Conservation (phyloP, 2,888 invertebrate genomes). For the Dorcus hopei region DNA sequence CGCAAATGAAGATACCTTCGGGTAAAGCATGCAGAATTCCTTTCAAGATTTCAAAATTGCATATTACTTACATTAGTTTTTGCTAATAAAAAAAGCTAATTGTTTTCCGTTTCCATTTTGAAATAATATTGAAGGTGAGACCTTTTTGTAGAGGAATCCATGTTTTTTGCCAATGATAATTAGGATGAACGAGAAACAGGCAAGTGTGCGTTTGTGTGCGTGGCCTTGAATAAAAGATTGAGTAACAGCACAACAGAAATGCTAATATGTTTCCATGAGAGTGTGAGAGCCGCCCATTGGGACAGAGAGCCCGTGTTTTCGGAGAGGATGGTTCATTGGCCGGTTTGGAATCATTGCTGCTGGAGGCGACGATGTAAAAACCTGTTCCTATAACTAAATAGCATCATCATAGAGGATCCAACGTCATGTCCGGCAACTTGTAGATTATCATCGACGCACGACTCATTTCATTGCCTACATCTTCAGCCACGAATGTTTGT, state of each 20-base stretch:
- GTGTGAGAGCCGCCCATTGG: slow-evolving; percentile 25
- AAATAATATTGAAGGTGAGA: too few species aligned
- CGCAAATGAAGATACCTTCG: too few species aligned
- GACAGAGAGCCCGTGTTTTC: slow-evolving; percentile 23
- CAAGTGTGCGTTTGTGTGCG: neutral
- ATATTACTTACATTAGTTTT: too few species aligned
- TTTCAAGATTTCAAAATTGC: too few species aligned
- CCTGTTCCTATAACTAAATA: slow-evolving; percentile 42
- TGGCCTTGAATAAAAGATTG: slow-evolving; percentile 24
- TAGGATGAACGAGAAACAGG: neutral
- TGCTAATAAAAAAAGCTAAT: too few species aligned
- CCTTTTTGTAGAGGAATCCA: too few species aligned
- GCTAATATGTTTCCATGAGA: slow-evolving; percentile 22
- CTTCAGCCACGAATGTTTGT: neutral
- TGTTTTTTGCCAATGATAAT: too few species aligned
- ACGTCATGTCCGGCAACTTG: slow-evolving; percentile 37
- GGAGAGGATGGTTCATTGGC: slow-evolving; percentile 33
- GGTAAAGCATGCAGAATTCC: too few species aligned
- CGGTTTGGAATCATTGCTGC: slow-evolving; percentile 34
- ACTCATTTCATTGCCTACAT: neutral
- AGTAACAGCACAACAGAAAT: slow-evolving; percentile 24
- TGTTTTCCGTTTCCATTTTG: too few species aligned
- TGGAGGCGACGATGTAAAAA: slow-evolving; percentile 38
- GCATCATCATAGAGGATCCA: slow-evolving; percentile 32
- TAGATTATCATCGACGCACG: slow-evolving; percentile 15